These are phyloP conservation scores for Acrocephalus arundinaceus DNA, from an alignment of 2,113 vertebrate species.

Conservation along the genomic window DNA sequence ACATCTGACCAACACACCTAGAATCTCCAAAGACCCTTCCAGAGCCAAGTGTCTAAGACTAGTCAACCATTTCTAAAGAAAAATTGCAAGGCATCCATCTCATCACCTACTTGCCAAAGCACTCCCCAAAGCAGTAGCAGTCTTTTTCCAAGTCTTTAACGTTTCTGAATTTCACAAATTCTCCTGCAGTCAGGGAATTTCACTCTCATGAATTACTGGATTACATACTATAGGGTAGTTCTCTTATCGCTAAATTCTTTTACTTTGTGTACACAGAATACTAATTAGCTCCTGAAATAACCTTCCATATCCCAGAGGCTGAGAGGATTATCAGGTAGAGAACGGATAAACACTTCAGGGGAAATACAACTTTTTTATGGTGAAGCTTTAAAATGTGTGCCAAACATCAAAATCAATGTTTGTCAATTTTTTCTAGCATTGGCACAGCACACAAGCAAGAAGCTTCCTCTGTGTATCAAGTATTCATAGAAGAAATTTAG, in stretches of 20 bases:
- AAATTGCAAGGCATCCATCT: neutral
- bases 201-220: neutral
- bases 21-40: neutral
- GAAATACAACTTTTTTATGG: neutral
- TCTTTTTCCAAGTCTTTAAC: neutral
- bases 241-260: neutral
- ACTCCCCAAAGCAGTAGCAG: neutral
- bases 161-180: neutral
- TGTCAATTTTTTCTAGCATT: neutral
- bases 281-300: neutral
- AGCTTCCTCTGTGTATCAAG: neutral
- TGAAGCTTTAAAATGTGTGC: neutral
- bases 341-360: neutral
- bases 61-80: neutral
- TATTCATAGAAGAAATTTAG: neutral
- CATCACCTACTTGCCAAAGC: neutral
- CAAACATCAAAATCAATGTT: neutral
- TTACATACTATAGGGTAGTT: neutral
- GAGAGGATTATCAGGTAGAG: neutral
- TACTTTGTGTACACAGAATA: conserved; percentile 4
- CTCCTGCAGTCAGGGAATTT: neutral
- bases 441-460: neutral
- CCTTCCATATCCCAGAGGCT: neutral
- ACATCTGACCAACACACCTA: neutral
- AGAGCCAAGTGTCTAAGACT: neutral